These are phyloP conservation scores for Micropoecilia bifurca DNA, from an alignment of 2,797 vertebrate genomes.

Conservation along the genomic window DNA sequence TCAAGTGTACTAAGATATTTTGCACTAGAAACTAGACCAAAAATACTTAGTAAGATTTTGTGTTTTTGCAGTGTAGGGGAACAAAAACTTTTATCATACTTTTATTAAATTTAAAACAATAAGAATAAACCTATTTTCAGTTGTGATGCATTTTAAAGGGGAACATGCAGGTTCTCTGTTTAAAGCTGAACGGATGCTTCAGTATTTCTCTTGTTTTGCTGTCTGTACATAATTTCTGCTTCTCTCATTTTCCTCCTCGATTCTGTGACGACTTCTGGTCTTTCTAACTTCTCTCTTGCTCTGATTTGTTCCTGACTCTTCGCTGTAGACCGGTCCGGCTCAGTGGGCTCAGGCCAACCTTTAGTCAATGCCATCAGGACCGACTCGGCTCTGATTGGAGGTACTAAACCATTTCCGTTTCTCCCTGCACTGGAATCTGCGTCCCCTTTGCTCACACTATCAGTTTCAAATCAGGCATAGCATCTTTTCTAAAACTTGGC, in stretches of 20 bases:
- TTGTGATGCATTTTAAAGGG: background rate
- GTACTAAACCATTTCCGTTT: slow-evolving; percentile 74
- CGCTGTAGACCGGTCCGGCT: slow-evolving; percentile 90
- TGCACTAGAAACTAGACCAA: too few species aligned
- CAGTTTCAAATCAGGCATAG: background rate
- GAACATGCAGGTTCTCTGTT: background rate
- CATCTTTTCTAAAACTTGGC: background rate
- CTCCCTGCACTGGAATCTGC: background rate
- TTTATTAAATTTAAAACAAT: background rate
- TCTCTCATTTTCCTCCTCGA: background rate
- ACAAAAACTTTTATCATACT: background rate
- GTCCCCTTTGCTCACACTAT: background rate
- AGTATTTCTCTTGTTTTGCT: background rate
- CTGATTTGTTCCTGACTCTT: background rate
- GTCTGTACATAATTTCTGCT: background rate
- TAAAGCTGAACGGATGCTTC: background rate
- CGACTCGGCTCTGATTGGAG: slow-evolving; percentile 95
- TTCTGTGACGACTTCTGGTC: background rate
- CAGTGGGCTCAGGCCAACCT: slow-evolving; percentile 87
- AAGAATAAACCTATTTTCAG: background rate
- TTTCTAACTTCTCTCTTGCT: background rate
- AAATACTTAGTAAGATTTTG: too few species aligned
- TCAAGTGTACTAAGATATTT: too few species aligned
- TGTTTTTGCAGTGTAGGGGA: too few species aligned
- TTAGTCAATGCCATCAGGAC: slow-evolving; percentile 89